Conservation (phyloP, 2,797 vertebrate species). For the Argentina silus region DNA sequence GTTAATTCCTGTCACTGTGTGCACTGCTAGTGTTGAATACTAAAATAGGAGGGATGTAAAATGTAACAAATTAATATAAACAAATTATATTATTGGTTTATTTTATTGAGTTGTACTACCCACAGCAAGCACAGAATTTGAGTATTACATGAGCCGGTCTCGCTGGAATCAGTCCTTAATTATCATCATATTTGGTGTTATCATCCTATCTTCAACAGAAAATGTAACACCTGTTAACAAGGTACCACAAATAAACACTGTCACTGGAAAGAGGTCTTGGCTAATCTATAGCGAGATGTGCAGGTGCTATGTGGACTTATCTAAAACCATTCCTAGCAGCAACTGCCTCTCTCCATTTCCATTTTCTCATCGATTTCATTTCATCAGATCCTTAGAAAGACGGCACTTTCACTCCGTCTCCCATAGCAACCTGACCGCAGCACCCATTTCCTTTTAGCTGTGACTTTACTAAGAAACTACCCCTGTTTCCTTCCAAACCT, state of each 20-base stretch:
- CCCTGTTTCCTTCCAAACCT: not conserved
- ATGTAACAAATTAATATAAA: too few species aligned
- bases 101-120: too few species aligned
- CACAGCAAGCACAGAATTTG: too few species aligned
- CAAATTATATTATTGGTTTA: too few species aligned
- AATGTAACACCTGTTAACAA: too few species aligned
- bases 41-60: too few species aligned
- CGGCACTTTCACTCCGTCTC: not conserved
- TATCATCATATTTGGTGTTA: not conserved
- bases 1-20: too few species aligned
- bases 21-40: too few species aligned
- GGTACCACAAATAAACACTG: too few species aligned
- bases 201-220: too few species aligned
- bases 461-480: conserved; percentile 11
- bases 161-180: not conserved
- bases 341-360: not conserved
- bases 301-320: not conserved
- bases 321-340: not conserved
- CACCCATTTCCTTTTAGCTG: conserved; percentile 2
- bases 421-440: conserved; percentile 2
- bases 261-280: too few species aligned
- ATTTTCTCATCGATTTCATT: not conserved
- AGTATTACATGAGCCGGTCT: too few species aligned
- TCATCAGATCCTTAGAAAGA: not conserved
- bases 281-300: not conserved